These are phyloP conservation scores for Panagrolaimus sp. DNA, from an alignment of 1,140 invertebrate species.

Conservation along the genomic window DNA sequence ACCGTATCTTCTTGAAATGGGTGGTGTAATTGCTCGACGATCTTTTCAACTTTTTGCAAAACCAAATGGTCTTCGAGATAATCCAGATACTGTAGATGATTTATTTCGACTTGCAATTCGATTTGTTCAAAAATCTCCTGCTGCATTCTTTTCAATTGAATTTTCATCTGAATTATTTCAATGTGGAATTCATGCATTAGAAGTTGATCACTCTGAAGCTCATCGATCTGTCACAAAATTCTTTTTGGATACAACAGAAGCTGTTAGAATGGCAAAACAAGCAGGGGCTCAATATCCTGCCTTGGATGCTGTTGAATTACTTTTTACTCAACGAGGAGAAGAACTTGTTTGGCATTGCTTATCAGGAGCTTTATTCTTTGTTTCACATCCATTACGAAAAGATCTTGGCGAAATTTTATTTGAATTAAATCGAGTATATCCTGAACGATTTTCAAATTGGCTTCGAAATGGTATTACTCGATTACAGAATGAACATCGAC, in stretches of 20 bases:
- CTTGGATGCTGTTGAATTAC: constrained; percentile 21
- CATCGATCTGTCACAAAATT: constrained; percentile 63
- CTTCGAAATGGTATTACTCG: constrained; percentile 22
- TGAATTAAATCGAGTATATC: constrained; percentile 25
- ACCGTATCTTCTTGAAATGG: neutral
- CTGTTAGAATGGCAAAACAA: constrained; percentile 26
- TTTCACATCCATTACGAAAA: constrained; percentile 32
- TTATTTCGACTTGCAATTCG: constrained; percentile 80
- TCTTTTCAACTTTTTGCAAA: constrained; percentile 73
- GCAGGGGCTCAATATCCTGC: constrained; percentile 18
- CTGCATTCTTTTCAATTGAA: constrained; percentile 72
- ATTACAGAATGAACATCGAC: constrained; percentile 38
- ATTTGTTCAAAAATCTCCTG: constrained; percentile 70
- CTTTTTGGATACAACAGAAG: constrained; percentile 30
- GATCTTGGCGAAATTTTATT: constrained; percentile 39
- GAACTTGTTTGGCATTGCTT: constrained; percentile 26
- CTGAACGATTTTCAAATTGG: constrained; percentile 31
- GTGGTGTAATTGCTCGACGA: constrained; percentile 66
- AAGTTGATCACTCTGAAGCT: constrained; percentile 86
- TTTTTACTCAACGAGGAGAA: constrained; percentile 25
- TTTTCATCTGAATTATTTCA: constrained; percentile 72
- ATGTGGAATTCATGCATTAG: constrained; percentile 74
- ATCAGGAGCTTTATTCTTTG: constrained; percentile 19
- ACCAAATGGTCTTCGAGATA: constrained; percentile 72
- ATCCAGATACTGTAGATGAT: constrained; percentile 96